Percentiles rank a stretch among this genome's conserved stretches.
Evolutionary conservation across 2,888 invertebrate species (phyloP).

Genomic region (Dicranocentrus wangi): DNA sequence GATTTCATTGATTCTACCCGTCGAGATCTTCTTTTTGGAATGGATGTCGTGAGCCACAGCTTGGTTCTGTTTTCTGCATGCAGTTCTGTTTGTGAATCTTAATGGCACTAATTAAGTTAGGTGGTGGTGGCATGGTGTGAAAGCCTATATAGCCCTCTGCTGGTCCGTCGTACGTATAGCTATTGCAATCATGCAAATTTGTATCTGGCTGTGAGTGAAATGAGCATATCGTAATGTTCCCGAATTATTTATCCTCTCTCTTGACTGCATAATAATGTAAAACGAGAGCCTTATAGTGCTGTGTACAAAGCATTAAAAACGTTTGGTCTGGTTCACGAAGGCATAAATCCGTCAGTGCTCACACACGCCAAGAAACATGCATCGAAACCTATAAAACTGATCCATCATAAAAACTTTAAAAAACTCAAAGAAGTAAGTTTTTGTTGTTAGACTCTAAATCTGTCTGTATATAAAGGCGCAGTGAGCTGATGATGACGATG

Average conservation of each 20-base stretch:
- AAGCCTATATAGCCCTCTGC: not conserved
- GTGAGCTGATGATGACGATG: too few species aligned
- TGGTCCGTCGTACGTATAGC: too few species aligned
- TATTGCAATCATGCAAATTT: too few species aligned
- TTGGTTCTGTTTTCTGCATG: slow-evolving; percentile 12
- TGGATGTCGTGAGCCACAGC: too few species aligned
- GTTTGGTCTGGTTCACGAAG: not conserved
- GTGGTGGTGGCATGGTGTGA: slow-evolving; percentile 8
- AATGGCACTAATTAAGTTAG: slow-evolving; percentile 52
- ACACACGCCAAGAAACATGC: slow-evolving; percentile 21
- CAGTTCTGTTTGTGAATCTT: slow-evolving; percentile 40
- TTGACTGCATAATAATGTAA: slow-evolving; percentile 20
- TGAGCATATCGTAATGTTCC: not conserved
- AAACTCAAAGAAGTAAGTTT: not conserved
- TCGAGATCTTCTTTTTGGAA: too few species aligned
- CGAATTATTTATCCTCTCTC: slow-evolving; percentile 32
- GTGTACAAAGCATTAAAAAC: not conserved
- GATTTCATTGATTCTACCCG: slow-evolving; percentile 22
- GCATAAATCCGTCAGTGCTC: slow-evolving; percentile 44
- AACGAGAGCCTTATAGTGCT: too few species aligned
- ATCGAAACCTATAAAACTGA: slow-evolving; percentile 42
- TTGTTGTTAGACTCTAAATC: slow-evolving; percentile 4
- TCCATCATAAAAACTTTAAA: slow-evolving; percentile 15
- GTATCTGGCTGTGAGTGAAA: too few species aligned
- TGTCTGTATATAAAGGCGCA: slow-evolving; percentile 6